Conservation (phyloP, 37 sponge, comb jelly and placozoan genomes). For the Geodia barretti region DNA sequence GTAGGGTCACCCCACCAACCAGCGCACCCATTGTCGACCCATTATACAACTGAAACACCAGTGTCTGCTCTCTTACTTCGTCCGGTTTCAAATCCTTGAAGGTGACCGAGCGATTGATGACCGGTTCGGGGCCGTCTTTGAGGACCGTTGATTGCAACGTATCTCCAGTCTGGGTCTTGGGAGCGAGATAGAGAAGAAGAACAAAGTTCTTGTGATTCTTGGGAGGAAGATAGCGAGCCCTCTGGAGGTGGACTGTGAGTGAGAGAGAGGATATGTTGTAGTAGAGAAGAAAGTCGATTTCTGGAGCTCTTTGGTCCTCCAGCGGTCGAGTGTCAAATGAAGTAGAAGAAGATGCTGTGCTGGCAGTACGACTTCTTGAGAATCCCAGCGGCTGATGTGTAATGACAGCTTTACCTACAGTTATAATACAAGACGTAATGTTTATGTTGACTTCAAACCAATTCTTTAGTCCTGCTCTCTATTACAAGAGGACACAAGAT, state of each 20-base stretch:
- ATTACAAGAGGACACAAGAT: too few species aligned
- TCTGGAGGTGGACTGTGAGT: slow-evolving; percentile 37
- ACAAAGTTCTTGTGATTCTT: not conserved
- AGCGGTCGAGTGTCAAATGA: not conserved
- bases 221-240: slow-evolving; percentile 7
- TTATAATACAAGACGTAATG: too few species aligned
- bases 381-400: not conserved
- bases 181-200: not conserved
- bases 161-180: not conserved
- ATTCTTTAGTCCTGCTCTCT: too few species aligned
- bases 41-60: slow-evolving; percentile 11
- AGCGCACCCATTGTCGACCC: not conserved
- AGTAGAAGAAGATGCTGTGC: not conserved
- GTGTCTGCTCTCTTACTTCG: slow-evolving; percentile 15
- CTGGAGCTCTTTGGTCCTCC: not conserved
- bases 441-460: too few species aligned
- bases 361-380: not conserved
- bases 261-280: slow-evolving; percentile 43
- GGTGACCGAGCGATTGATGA: not conserved
- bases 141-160: not conserved
- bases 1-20: slow-evolving; percentile 37
- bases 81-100: slow-evolving; percentile 1
- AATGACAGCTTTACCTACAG: too few species aligned
- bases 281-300: slow-evolving; percentile 41
- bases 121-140: not conserved